These are phyloP conservation scores for Andrena flavipes DNA, from an alignment of 2,888 invertebrate species.

Conservation along the genomic window DNA sequence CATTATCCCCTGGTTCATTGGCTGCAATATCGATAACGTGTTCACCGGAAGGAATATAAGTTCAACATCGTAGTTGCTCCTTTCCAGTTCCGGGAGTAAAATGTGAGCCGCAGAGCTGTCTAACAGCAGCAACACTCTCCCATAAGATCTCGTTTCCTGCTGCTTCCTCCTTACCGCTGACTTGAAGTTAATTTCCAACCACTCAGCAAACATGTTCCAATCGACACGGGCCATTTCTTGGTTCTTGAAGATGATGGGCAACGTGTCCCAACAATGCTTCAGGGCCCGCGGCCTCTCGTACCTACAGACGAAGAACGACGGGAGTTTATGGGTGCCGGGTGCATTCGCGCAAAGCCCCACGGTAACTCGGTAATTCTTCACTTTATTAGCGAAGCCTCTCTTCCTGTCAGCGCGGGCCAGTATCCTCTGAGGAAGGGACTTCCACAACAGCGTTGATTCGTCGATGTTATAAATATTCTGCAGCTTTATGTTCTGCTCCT, in stretches of 20 bases:
- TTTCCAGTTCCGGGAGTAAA: background rate
- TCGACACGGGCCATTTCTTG: background rate
- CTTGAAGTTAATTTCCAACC: background rate
- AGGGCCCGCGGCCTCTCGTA: conserved; percentile 1
- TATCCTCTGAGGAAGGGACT: background rate
- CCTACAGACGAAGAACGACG: background rate
- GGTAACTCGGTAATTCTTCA: background rate
- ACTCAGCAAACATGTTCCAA: background rate
- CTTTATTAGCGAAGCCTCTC: background rate
- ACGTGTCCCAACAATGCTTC: background rate
- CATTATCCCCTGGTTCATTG: background rate
- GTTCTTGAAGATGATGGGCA: background rate
- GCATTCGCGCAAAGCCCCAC: background rate
- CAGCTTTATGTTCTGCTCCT: conserved; percentile 2
- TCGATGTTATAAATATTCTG: background rate
- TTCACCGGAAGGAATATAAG: background rate
- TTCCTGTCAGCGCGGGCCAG: background rate
- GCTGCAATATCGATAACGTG: background rate
- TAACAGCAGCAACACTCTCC: background rate
- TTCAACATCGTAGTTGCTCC: background rate
- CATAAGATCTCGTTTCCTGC: background rate
- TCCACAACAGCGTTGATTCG: background rate
- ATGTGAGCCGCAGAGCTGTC: background rate
- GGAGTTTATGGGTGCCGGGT: background rate
- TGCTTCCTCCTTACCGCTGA: background rate